Base-by-base conservation (phyloP, 2,888 invertebrate species). In the Thereva nobilitata region DNA sequence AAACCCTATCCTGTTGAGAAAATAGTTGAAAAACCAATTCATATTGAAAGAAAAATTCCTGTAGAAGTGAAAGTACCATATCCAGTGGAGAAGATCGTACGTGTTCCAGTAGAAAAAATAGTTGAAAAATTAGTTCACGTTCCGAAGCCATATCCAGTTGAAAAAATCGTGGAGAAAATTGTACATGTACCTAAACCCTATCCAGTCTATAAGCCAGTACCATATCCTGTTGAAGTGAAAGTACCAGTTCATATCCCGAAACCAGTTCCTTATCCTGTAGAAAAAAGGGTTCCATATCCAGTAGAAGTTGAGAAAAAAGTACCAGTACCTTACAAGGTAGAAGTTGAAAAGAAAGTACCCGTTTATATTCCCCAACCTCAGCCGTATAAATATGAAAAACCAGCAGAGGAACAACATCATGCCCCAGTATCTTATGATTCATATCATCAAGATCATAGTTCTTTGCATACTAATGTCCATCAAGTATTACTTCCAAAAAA, bases 51-150 rank as follows among this genome's bases (percentile, higher is more conserved):
- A 23, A 64, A 6, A 34, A 23, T 64, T 9, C 64, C 64, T 12
- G 23, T 73, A 3, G 75, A 75, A 54, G 75, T 75, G n/a, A 75
- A 74, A 80, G 83, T 86, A 34, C 83, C 78, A 5, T 76, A 76
- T 71, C 73, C 74, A 1, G 73, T 73, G 9, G 73, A 73, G 41
- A 73, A 74, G 67, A 70, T 73, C 34, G 69, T 73, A 5, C 82
- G 76, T n/a, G 79, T 81, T 7, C 84, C 82, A 1, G 77, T 83
- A 8, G 85, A 85, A 77, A 79, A 82, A 70, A 78, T 66, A 4
- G 75, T 80, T 9, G 80, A 84, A 74, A 85, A 86, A 67, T 82
- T 86, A 71, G 83, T 86, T 10, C 85, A 85, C 52, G 84, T 84
- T 68, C 86, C 86, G 9, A 84, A 84, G 71, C 83, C 76, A 0